Percentiles rank a stretch among this genome's conserved stretches.
Evolutionary conservation across 2,888 invertebrate genomes (phyloP).

Genomic region (Lordiphosa fenestrarum): DNA sequence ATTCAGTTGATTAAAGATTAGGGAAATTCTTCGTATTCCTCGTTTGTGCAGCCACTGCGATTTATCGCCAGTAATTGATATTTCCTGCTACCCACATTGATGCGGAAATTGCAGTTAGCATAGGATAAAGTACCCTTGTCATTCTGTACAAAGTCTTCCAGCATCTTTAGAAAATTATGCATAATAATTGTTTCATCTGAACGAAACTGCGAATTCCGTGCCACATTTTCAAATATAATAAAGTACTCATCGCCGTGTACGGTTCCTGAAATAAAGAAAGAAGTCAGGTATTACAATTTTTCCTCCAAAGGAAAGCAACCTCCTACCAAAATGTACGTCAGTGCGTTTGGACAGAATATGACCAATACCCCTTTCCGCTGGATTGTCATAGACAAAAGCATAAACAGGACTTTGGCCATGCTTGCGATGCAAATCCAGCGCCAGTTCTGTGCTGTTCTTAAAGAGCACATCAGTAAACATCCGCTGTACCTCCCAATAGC

Average conservation of each 20-base stretch:
- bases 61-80: slow-evolving; percentile 51
- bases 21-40: slow-evolving; percentile 28
- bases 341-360: slow-evolving; percentile 81
- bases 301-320: neutral
- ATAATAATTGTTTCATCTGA: slow-evolving; percentile 49
- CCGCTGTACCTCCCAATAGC: slow-evolving; percentile 79
- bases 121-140: slow-evolving; percentile 34
- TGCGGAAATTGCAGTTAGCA: slow-evolving; percentile 53
- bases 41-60: slow-evolving; percentile 40
- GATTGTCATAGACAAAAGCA: slow-evolving; percentile 85
- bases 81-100: slow-evolving; percentile 42
- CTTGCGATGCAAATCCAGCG: slow-evolving; percentile 83
- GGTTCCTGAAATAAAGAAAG: slow-evolving; percentile 47
- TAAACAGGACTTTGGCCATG: slow-evolving; percentile 83
- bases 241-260: slow-evolving; percentile 70
- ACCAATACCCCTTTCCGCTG: slow-evolving; percentile 83
- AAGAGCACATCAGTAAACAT: slow-evolving; percentile 86
- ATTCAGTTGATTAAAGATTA: too few relatives aligned
- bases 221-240: slow-evolving; percentile 49
- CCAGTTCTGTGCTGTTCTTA: slow-evolving; percentile 82
- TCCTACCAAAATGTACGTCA: slow-evolving; percentile 82
- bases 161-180: slow-evolving; percentile 61
- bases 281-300: neutral
- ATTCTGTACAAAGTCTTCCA: slow-evolving; percentile 53
- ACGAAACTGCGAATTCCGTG: slow-evolving; percentile 16